phyloP scores from a whole-genome alignment of 2,113 vertebrate species.

The Elgaria multicarinata region DNA sequence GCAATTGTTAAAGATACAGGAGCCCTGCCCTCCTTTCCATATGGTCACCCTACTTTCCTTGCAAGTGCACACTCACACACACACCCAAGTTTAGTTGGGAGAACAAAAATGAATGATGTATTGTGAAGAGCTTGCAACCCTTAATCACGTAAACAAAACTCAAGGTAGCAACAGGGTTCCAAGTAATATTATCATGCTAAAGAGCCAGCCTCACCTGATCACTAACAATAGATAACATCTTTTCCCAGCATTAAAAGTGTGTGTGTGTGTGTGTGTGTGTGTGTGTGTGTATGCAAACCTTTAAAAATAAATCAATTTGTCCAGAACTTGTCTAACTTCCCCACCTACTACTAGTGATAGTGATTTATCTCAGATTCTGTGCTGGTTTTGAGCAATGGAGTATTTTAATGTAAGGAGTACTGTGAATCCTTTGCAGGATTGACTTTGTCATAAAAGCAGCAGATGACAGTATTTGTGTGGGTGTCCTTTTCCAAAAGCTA shows the following conservation, averaged over 20 bases:
- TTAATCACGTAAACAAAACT: conserved; percentile 10
- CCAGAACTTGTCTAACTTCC: not conserved
- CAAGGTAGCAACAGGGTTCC: not conserved
- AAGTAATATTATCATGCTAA: not conserved
- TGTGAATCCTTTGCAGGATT: not conserved
- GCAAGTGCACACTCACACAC: too few relatives aligned
- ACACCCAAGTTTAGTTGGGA: not conserved
- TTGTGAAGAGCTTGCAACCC: not conserved
- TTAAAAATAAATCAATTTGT: not conserved
- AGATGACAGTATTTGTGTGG: not conserved
- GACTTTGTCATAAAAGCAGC: not conserved
- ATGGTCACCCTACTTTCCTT: too few relatives aligned
- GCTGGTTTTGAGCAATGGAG: not conserved
- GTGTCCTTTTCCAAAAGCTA: not conserved
- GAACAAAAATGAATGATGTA: not conserved
- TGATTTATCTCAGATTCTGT: not conserved
- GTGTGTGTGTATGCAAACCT: not conserved
- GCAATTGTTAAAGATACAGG: too few relatives aligned
- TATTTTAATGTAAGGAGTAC: not conserved
- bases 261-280: too few relatives aligned
- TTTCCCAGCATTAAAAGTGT: not conserved
- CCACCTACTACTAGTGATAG: too few relatives aligned
- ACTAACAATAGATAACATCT: not conserved
- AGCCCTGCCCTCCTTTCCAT: too few relatives aligned
- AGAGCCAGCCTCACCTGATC: not conserved